Base-by-base conservation (phyloP, 2,113 vertebrate genomes). In the Herpailurus yagouaroundi region DNA sequence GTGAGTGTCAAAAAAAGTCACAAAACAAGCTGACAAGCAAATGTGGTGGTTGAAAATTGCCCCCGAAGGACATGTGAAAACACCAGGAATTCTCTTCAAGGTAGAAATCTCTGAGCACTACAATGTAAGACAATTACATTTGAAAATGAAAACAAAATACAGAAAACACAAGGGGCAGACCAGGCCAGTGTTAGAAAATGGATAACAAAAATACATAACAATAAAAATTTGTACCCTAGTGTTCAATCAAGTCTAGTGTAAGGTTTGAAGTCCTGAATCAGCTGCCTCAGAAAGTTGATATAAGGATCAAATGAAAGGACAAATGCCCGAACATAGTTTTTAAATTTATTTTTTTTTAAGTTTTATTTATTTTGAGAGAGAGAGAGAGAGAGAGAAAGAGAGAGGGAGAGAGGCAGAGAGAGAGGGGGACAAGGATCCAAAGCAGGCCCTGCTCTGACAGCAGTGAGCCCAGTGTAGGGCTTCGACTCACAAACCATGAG, bases 141-240 rank as follows among this genome's bases (percentile, higher is more conserved):
- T 68, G 45, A 95, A 96, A 97, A 60, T 74, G 18, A 80, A 96
- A 87, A 52, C 19, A 87, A 79, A 96, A 82, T 21, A 19, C 9
- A 81, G 45, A 73, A 81, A 82, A 0, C 41, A 76, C 3, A 41
- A 79, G 5, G 29, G 15, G 0, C 36, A 69, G 16, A 71, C 31
- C 41, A 77, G 36, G 31, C 0, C 1, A 13, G 1, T n/a, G 36
- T 69, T 84, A 69, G 36, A 83, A 80, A 81, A 41, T 66, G 3
- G 9, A 31, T 38, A 71, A 77, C 15, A 88, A 87, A 91, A 85
- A 81, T 55, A 81, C 15, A 60, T 80, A 93, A 18, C 41, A 91
- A 76, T 60, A 88, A 52, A 84, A 88, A 52, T 15, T 13, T 63
- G 12, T 0, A 77, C 14, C 29, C 23, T 33, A 76, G 27, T 18